Evolutionary conservation across 2,113 vertebrate species (phyloP), one percentile per base, ranked within the genome.

Genomic region (Speoplatyrhinus poulsoni): DNA sequence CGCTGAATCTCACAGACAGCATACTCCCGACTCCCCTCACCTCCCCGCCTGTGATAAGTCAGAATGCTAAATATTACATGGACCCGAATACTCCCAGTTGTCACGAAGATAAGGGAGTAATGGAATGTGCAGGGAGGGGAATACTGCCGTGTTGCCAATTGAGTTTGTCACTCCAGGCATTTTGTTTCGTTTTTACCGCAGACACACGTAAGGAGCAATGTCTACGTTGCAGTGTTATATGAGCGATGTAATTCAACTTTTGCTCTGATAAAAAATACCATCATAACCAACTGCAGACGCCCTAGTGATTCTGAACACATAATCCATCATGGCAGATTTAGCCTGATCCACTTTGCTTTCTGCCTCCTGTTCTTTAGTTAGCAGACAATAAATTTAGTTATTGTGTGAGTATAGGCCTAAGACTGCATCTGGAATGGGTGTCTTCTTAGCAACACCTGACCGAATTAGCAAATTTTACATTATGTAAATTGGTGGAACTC

Each of bases 361-460:
- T 78, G 70, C n/a, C 54, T 19, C 9, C 54, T 26, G 54, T 56
- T n/a, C n/a, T 13, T 53, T 13, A 6, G 13, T 53, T 85, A 83
- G 86, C 73, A 77, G 75, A 83, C 82, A 87, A 89, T 87, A 88
- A 85, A 65, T 87, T 81, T 66, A 80, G 69, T 78, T 83, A 85
- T 72, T 84, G 73, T 41, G 36, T 5, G 36, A 41, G 36, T 41
- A 8, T 41, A 8, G 36, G 69, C 65, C 26, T 26, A 26, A 26
- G 2, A 26, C 72, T 52, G 60, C 60, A 11, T 54, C 47, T 61
- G 26, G 26, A 26, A 26, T 26, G 26, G 58, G 46, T 79, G 65
- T 70, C 67, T 62, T 70, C 67, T 62, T 73, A 57, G 47, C 67
- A 65, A 66, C 65, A 52, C 52, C 59, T 75, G 67, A 80, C 73